phyloP scores from a whole-genome alignment of 2,113 vertebrate species.

The Excalfactoria chinensis region DNA sequence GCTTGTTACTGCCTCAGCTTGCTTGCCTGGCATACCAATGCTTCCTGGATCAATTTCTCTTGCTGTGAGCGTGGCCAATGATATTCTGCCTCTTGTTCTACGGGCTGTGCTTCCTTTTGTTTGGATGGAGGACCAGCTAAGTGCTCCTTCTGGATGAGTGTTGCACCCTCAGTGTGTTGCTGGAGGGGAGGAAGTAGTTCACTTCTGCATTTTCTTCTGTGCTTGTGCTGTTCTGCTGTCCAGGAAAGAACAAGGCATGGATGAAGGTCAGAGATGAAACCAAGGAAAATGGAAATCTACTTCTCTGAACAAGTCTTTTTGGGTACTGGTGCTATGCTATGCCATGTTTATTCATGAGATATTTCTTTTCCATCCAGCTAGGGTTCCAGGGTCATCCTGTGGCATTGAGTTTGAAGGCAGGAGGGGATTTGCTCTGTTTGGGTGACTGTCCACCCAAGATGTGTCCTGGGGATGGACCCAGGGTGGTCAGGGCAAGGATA shows the following conservation, averaged over 20 bases:
- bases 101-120: constrained; percentile 13
- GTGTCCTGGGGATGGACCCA: not conserved
- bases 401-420: not conserved
- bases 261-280: not conserved
- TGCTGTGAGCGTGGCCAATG: not conserved
- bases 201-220: constrained; percentile 74
- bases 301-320: not conserved
- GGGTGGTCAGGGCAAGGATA: not conserved
- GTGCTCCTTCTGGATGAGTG: constrained; percentile 8
- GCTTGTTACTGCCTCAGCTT: not conserved
- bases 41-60: not conserved
- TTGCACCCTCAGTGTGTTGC: not conserved
- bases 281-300: not conserved
- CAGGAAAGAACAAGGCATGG: constrained; percentile 5
- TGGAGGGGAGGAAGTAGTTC: constrained; percentile 57
- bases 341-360: not conserved
- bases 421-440: not conserved
- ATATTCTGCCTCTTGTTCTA: not conserved
- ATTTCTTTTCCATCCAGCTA: not conserved
- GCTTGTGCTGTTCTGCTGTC: constrained; percentile 39
- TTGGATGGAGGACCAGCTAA: not conserved
- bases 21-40: rapidly evolving
- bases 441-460: not conserved
- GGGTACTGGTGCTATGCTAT: not conserved
- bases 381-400: not conserved